Evolutionary conservation across 2,113 vertebrate species (phyloP).

Genomic region (Delphinapterus leucas): DNA sequence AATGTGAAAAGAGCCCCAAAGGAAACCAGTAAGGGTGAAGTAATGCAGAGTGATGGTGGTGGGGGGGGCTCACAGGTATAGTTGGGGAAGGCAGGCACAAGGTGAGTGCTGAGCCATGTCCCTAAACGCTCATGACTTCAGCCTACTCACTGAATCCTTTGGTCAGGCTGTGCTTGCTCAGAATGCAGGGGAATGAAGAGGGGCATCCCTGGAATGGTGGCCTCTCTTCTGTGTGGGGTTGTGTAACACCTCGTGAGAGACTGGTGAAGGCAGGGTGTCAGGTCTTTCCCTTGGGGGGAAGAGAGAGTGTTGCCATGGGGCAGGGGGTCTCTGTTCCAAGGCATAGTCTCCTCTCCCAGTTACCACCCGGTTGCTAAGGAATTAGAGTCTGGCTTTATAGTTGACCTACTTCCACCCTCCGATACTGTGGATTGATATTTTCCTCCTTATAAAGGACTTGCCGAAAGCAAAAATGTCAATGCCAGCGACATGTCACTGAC

Average conservation of each 20-base stretch:
- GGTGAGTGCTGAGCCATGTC: accelerated
- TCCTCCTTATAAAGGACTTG: neutral
- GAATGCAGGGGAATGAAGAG: neutral
- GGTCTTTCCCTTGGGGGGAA: neutral
- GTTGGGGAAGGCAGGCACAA: neutral
- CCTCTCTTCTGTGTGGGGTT: neutral
- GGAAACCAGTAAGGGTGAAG: neutral
- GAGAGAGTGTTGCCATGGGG: neutral
- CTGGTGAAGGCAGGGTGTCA: neutral
- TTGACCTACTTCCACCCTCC: neutral
- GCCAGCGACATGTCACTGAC: neutral
- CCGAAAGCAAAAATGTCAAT: neutral
- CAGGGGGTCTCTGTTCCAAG: neutral
- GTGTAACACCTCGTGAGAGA: neutral
- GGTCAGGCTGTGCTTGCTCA: neutral
- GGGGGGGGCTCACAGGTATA: too few species aligned
- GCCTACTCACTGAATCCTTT: neutral
- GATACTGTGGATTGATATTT: neutral
- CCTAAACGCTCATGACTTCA: neutral
- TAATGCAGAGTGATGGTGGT: neutral
- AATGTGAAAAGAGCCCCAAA: neutral
- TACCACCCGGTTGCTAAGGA: neutral
- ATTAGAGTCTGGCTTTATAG: neutral
- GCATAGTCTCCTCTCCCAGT: neutral
- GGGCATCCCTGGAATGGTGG: neutral